These are phyloP conservation scores for Danaus plexippus DNA, from an alignment of 1,140 invertebrate species.

Conservation along the genomic window DNA sequence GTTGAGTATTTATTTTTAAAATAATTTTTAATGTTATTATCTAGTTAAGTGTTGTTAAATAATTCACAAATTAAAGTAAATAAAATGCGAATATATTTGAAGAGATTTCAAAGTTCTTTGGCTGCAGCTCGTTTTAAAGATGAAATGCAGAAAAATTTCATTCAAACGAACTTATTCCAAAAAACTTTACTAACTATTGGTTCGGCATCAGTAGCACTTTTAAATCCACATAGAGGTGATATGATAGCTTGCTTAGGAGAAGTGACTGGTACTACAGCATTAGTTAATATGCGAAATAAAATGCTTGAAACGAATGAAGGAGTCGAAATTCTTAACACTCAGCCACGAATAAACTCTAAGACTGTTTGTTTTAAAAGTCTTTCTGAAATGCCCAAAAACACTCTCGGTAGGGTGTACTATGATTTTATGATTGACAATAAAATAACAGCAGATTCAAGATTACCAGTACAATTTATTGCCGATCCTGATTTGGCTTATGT, in stretches of 20 bases:
- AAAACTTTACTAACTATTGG: conserved; percentile 82
- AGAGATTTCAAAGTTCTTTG: too few relatives aligned
- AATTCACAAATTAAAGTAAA: too few relatives aligned
- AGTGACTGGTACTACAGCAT: conserved; percentile 83
- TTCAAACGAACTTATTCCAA: conserved; percentile 82
- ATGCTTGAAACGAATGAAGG: conserved; percentile 81
- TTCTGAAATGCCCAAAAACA: conserved; percentile 80
- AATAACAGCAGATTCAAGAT: conserved; percentile 93
- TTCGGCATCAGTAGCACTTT: conserved; percentile 81
- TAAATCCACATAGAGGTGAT: conserved; percentile 85
- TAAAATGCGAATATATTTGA: conserved; percentile 17
- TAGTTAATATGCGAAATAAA: conserved; percentile 77
- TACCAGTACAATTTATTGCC: conserved; percentile 91
- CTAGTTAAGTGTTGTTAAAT: too few relatives aligned
- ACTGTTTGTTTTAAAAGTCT: conserved; percentile 86
- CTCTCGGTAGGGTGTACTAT: conserved; percentile 88
- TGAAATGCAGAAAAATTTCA: conserved; percentile 74
- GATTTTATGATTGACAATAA: conserved; percentile 87
- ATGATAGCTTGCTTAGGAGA: conserved; percentile 96
- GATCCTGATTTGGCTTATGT: conserved; percentile 94
- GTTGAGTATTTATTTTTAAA: too few relatives aligned
- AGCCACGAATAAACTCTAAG: conserved; percentile 88
- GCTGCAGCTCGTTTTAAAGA: conserved; percentile 30
- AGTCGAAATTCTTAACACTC: conserved; percentile 79
- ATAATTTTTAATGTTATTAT: too few relatives aligned